Conservation (phyloP, 2,113 vertebrate genomes). For the Uropsilus gracilis region DNA sequence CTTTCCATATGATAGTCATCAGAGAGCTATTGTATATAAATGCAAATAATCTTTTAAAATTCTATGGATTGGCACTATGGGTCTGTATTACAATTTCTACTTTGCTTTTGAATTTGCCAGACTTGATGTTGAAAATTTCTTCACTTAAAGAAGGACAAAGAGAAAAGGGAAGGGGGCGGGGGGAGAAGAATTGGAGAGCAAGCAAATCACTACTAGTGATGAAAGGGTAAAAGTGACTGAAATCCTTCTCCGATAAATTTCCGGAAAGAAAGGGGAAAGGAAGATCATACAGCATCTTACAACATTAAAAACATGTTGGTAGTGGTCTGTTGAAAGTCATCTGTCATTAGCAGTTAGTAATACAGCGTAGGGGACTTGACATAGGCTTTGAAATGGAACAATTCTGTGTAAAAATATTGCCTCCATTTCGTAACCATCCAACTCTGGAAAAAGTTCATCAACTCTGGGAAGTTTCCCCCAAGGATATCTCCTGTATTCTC, state of each 20-base stretch:
- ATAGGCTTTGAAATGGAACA: background rate
- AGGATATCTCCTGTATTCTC: background rate
- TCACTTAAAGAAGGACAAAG: background rate
- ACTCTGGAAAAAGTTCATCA: background rate
- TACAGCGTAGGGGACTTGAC: background rate
- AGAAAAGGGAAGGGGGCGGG: background rate
- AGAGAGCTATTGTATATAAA: background rate
- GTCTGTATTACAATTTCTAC: background rate
- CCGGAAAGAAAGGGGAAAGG: background rate
- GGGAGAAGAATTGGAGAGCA: background rate
- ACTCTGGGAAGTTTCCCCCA: background rate
- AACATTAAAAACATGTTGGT: background rate
- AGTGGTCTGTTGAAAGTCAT: background rate
- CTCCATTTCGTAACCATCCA: background rate
- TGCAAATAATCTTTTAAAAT: background rate
- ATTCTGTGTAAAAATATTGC: background rate
- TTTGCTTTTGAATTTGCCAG: conserved; percentile 14
- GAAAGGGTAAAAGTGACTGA: background rate
- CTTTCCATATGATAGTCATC: background rate
- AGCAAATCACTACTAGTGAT: background rate
- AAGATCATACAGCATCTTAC: background rate
- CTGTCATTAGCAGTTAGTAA: background rate
- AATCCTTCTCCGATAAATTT: background rate
- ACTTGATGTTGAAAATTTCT: background rate
- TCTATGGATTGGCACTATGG: background rate